A percentile compares a stretch with the other conserved stretches of the same genome.
Conservation (phyloP, 1,140 invertebrate species). For the Sarcophaga peregrina region DNA sequence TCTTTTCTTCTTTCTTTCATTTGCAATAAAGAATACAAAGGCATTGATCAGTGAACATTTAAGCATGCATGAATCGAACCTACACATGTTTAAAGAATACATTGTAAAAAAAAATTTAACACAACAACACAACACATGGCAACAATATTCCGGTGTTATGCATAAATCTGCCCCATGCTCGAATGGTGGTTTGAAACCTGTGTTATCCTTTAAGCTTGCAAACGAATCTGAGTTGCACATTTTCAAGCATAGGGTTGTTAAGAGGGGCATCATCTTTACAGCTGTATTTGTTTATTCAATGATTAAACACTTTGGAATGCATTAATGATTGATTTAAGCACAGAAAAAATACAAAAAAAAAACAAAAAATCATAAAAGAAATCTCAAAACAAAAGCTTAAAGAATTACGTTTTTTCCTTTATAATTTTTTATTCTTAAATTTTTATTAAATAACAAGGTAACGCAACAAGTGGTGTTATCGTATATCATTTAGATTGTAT, state of each 20-base stretch:
- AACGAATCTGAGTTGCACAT: too few relatives aligned
- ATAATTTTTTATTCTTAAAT: too few relatives aligned
- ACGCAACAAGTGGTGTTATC: too few relatives aligned
- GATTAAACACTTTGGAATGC: constrained; percentile 19
- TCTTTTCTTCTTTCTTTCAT: too few relatives aligned
- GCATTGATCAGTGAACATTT: constrained; percentile 17
- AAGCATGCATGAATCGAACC: not conserved
- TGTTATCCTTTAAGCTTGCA: too few relatives aligned
- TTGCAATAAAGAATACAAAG: not conserved
- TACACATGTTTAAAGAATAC: too few relatives aligned
- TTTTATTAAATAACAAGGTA: too few relatives aligned
- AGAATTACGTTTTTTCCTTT: too few relatives aligned
- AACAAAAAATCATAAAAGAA: not conserved
- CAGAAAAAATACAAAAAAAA: too few relatives aligned
- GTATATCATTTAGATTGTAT: too few relatives aligned
- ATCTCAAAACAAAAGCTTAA: not conserved
- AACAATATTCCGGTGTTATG: not conserved
- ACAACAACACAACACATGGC: not conserved
- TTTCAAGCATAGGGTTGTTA: too few relatives aligned
- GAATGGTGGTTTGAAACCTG: not conserved
- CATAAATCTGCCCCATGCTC: not conserved
- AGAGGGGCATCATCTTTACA: not conserved
- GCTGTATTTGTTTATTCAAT: not conserved
- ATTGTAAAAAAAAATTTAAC: too few relatives aligned
- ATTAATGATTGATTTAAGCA: constrained; percentile 5